Evolutionary conservation across 2,797 vertebrate species (phyloP).

Genomic region (Loriculus beryllinus): DNA sequence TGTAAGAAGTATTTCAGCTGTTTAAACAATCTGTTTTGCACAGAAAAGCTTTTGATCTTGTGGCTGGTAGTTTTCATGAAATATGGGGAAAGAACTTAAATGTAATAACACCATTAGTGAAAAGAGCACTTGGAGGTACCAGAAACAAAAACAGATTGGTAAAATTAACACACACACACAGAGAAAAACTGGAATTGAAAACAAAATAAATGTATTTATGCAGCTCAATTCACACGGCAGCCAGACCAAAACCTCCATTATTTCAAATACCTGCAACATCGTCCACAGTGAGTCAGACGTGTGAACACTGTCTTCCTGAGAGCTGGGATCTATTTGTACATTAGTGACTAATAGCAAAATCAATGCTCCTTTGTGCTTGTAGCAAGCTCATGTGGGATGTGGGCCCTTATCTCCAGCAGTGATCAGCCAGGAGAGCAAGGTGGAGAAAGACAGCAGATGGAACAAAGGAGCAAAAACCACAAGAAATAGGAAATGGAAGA

Average conservation of each 20-base stretch:
- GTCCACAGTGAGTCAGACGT: background rate
- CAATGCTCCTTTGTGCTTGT: background rate
- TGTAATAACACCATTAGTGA: constrained; percentile 57
- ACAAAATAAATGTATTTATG: constrained; percentile 51
- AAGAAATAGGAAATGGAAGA: constrained; percentile 25
- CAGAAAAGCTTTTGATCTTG: constrained; percentile 67
- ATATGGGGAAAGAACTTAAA: constrained; percentile 72
- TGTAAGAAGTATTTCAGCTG: constrained; percentile 56
- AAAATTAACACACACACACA: background rate
- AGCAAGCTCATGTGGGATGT: background rate
- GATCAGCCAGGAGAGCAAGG: background rate
- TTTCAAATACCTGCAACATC: constrained; percentile 19
- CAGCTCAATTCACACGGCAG: background rate
- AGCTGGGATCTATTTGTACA: background rate
- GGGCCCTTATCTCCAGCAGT: background rate
- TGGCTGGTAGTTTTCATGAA: constrained; percentile 70
- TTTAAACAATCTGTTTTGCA: constrained; percentile 70
- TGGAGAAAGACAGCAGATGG: background rate
- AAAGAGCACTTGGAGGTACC: constrained; percentile 44
- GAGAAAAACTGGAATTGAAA: constrained; percentile 19
- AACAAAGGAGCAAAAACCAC: background rate
- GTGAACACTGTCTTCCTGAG: constrained; percentile 28
- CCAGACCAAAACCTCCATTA: constrained; percentile 34
- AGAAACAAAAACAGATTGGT: constrained; percentile 61
- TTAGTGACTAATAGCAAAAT: constrained; percentile 28